These are phyloP conservation scores for Allobates femoralis DNA, from an alignment of 2,797 vertebrate genomes.

Conservation along the genomic window DNA sequence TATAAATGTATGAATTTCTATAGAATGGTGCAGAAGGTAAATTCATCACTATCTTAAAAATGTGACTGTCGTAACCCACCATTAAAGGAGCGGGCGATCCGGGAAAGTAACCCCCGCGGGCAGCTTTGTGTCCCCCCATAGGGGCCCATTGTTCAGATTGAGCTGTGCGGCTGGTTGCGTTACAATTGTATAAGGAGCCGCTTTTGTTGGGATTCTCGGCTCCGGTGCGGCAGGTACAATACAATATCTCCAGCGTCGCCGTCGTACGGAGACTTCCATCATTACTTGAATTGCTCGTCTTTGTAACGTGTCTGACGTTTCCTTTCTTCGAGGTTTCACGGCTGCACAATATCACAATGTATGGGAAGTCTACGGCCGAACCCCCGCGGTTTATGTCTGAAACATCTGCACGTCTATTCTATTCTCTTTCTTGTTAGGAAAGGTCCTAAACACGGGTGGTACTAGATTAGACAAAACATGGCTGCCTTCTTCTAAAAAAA, in stretches of 20 bases:
- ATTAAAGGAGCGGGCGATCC: not conserved
- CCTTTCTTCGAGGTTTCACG: not conserved
- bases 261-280: not conserved
- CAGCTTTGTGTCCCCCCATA: not conserved
- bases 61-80: not conserved
- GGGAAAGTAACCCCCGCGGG: not conserved
- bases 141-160: constrained; percentile 9
- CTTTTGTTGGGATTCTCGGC: constrained; percentile 13
- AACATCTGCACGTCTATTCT: not conserved
- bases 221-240: not conserved
- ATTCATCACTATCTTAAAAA: not conserved
- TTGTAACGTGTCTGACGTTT: not conserved
- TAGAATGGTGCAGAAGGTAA: too few species aligned
- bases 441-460: not conserved
- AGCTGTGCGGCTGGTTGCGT: not conserved
- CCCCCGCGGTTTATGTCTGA: not conserved
- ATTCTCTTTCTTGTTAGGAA: not conserved
- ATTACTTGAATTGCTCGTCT: not conserved
- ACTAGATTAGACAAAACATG: too few species aligned
- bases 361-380: not conserved
- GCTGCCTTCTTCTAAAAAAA: too few species aligned
- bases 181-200: not conserved
- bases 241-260: not conserved
- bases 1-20: too few species aligned
- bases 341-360: constrained; percentile 9